phyloP scores from a whole-genome alignment of 2,113 vertebrate species.

The Hyperopisus bebe region DNA sequence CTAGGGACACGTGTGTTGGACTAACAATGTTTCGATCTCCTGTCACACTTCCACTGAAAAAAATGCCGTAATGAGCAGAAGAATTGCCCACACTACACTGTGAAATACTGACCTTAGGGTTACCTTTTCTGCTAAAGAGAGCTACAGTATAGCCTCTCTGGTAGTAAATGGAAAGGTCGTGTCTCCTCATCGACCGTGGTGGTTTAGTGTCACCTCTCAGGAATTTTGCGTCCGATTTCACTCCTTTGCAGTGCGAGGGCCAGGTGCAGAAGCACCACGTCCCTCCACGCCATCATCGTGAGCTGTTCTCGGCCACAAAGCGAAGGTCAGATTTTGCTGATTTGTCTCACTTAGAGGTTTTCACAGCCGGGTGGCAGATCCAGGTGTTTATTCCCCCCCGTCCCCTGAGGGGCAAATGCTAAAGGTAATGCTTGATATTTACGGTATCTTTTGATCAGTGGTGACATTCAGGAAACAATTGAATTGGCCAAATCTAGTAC shows the following conservation, averaged over 20 bases:
- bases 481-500: neutral
- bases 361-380: neutral
- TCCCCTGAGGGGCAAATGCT: neutral
- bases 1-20: neutral
- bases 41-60: neutral
- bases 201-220: neutral
- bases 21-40: neutral
- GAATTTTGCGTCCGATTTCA: neutral
- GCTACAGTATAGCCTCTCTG: neutral
- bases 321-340: neutral
- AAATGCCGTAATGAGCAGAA: no score
- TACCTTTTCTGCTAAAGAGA: neutral
- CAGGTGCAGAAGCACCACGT: no score
- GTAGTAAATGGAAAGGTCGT: neutral
- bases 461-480: constrained; percentile 4
- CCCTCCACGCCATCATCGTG: neutral
- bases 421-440: neutral
- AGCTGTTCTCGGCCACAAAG: neutral
- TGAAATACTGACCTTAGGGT: neutral
- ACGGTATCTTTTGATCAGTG: neutral
- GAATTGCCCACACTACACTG: neutral
- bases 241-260: neutral
- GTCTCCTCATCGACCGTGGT: neutral
- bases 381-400: neutral
- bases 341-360: neutral